Base-by-base conservation (phyloP, 2,113 vertebrate genomes). In the Corythornis cristatus region DNA sequence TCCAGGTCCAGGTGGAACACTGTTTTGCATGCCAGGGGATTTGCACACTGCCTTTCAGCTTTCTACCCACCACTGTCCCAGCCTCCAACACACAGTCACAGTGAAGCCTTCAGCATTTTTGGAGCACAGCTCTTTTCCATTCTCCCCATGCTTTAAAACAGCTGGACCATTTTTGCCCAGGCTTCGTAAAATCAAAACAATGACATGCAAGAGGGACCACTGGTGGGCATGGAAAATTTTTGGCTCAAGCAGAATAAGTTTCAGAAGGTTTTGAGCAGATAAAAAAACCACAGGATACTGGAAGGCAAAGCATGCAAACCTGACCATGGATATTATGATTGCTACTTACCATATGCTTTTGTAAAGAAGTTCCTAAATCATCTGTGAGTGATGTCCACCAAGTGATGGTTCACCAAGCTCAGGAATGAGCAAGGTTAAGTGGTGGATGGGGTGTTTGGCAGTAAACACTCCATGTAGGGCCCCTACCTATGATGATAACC, bases 321-420 rank as follows among this genome's bases (percentile, higher is more conserved):
- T 35, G 46, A 13, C 29, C 0, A 0, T 35, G 33, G 42, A 15
- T 54, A 5, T 68, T 42, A 21, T 2, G 4, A 22, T 0, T 54
- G 72, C 28, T 70, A 22, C 0, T 2, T 67, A 66, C 46, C 54
- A 23, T 12, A 23, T 40, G 77, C 17, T 43, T 66, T 80, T 64
- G 25, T 28, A 18, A 65, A 70, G 42, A 12, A 40, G 6, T 21
- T 67, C 56, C 72, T 33, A n/a, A 60, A 58, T 14, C 33, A 73
- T 31, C 23, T 15, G 17, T 19, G 66, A 74, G 37, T 2, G 3
- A 62, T 76, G 48, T 2, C 20, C 16, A 15, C 35, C 25, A 26
- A 51, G 25, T 51, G 25, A 51, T 3, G 2, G 9, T 12, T 53
- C 15, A 58, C 29, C 22, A 35, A 28, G 22, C 43, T 66, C 19